Base-by-base conservation (phyloP, 2,888 invertebrate genomes). In the Gasteruption jaculator region DNA sequence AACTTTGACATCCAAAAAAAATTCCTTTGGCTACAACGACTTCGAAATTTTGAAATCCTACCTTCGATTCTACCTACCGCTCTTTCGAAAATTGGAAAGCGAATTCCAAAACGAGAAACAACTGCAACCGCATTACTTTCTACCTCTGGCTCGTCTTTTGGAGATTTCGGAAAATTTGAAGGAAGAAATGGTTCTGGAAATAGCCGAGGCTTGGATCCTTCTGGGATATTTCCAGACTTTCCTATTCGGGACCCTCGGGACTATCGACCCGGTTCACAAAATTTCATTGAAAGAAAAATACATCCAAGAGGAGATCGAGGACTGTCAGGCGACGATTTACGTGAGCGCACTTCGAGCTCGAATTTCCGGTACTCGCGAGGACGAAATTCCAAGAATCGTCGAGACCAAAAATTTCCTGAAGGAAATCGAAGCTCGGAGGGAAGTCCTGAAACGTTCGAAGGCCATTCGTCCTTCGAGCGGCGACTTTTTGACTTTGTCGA, bases 201-300 rank as follows among this genome's bases (percentile, higher is more conserved):
- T 57, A 30, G 68, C 66, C 3, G 51, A 49, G 40, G 51, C 56
- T 3, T 69, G 68, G 69, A 41, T 61, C 14, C 41, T 59, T 1
- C 42, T 71, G 0, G 71, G 68, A 7, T 61, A 64, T 18, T 45
- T 70, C 12, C 61, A 64, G 35, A 45, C 61, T 3, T 56, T 60
- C 43, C 37, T 68, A 0, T 66, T 65, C 45, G 45, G 56, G 1
- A 64, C 61, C 35, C 41, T 67, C 3, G 64, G 61, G 2, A 48
- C 57, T 1, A 83, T 93, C 4, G 95, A 95, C 74, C 91, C 92
- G 0, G 82, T 89, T 0, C 81, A 85, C 43, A 91, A 91, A 68
- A 79, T 83, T 49, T 74, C 79, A 1, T 67, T 91, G 0, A 88
- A 88, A 71, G 76, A 83, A 7, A 68, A 78, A 30, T 86, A 90